Evolutionary conservation across 2,797 vertebrate species (phyloP).

Genomic region (Tenualosa thibaudeaui): DNA sequence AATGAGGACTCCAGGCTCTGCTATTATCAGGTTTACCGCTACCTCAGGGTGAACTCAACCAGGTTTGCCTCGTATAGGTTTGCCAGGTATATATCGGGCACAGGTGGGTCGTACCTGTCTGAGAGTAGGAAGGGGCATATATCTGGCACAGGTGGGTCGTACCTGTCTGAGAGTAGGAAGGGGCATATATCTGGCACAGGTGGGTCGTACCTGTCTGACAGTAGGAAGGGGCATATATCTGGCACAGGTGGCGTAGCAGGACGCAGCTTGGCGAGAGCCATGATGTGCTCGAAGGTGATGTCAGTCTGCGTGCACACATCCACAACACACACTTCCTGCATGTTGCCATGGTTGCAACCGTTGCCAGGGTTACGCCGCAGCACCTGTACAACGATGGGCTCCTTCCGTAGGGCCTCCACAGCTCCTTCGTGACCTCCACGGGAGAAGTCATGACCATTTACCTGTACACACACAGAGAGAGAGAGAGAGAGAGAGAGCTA

Average conservation of each 20-base stretch:
- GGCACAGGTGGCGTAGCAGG: conserved; percentile 90
- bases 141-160: conserved; percentile 94
- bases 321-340: conserved; percentile 77
- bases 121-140: conserved; percentile 94
- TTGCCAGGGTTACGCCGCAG: conserved; percentile 76
- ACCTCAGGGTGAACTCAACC: no score
- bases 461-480: background rate
- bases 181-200: no score
- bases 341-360: conserved; percentile 61
- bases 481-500: background rate
- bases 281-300: conserved; percentile 96
- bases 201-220: no score
- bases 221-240: conserved; percentile 92
- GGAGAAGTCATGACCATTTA: conserved; percentile 88
- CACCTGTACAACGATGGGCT: conserved; percentile 93
- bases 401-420: conserved; percentile 87
- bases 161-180: no score
- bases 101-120: conserved; percentile 89
- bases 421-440: conserved; percentile 88
- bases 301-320: conserved; percentile 95
- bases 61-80: no score
- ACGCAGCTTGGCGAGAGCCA: conserved; percentile 90
- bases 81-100: conserved; percentile 69
- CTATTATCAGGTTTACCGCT: no score
- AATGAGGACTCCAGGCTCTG: no score